Conservation (phyloP, 2,797 vertebrate species). For the Triplophysa yarkandensis region DNA sequence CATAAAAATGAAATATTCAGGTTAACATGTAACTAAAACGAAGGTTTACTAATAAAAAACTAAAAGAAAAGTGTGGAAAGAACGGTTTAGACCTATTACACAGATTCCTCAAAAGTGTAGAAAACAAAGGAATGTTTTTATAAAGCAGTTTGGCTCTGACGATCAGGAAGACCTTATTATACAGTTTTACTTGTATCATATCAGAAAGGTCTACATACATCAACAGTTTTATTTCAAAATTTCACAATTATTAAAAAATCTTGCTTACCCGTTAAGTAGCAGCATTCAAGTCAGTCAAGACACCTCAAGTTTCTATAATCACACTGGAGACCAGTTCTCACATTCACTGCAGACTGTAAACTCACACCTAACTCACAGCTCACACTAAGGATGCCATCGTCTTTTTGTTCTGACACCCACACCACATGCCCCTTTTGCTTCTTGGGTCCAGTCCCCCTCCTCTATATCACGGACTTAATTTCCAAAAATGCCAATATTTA, state of each 20-base stretch:
- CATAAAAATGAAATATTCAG: no score
- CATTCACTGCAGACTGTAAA: not conserved
- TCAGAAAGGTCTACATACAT: not conserved
- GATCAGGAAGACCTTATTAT: not conserved
- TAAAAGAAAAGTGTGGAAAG: no score
- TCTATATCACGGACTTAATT: not conserved
- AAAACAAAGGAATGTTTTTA: not conserved
- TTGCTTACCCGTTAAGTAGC: conserved; percentile 43
- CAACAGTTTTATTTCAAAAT: not conserved
- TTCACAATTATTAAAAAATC: not conserved
- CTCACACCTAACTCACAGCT: conserved; percentile 13
- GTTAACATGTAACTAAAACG: no score
- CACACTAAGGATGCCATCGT: conserved; percentile 44
- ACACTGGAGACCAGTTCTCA: conserved; percentile 27
- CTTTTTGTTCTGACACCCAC: conserved; percentile 4
- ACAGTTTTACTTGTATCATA: not conserved
- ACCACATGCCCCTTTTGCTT: not conserved
- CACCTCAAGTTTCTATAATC: conserved; percentile 16
- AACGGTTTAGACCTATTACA: no score
- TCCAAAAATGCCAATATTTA: conserved; percentile 8
- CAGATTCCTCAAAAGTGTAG: no score
- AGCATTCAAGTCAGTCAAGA: conserved; percentile 1
- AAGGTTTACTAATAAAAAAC: no score
- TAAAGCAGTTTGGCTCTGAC: not conserved
- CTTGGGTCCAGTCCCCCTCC: not conserved